Conservation (phyloP, 2,113 vertebrate species). For the Melozone crissalis region DNA sequence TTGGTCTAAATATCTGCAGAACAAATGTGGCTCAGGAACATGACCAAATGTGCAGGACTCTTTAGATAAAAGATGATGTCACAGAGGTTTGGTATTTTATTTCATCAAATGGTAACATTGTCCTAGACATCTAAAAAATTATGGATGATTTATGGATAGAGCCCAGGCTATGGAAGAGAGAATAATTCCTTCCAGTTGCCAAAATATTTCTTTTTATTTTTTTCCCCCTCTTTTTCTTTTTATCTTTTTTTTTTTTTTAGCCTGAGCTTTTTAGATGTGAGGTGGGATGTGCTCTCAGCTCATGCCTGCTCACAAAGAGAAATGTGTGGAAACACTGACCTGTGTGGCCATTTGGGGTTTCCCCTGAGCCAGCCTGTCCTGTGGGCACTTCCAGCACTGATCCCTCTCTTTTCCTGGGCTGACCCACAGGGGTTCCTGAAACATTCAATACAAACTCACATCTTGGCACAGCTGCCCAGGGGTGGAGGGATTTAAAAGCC, state of each 20-base stretch:
- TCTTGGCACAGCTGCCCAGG: background rate
- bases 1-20: slow-evolving; percentile 65
- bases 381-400: background rate
- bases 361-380: background rate
- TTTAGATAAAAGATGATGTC: slow-evolving; percentile 54
- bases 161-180: background rate
- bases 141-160: slow-evolving; percentile 47
- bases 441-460: background rate
- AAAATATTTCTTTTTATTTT: slow-evolving; percentile 6
- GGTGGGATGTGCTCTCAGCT: background rate
- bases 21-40: slow-evolving; percentile 61
- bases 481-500: background rate
- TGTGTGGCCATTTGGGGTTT: background rate
- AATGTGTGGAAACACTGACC: background rate
- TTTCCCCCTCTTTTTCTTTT: background rate
- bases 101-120: slow-evolving; percentile 38
- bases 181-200: slow-evolving; percentile 66
- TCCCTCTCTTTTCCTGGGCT: background rate
- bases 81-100: slow-evolving; percentile 49
- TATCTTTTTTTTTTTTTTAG: background rate
- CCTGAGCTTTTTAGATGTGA: background rate
- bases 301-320: background rate
- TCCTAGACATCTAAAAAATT: slow-evolving; percentile 34
- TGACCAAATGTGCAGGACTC: background rate
- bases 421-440: background rate